phyloP scores from a whole-genome alignment of 2,113 vertebrate genomes.

The Melanocharis versteri region DNA sequence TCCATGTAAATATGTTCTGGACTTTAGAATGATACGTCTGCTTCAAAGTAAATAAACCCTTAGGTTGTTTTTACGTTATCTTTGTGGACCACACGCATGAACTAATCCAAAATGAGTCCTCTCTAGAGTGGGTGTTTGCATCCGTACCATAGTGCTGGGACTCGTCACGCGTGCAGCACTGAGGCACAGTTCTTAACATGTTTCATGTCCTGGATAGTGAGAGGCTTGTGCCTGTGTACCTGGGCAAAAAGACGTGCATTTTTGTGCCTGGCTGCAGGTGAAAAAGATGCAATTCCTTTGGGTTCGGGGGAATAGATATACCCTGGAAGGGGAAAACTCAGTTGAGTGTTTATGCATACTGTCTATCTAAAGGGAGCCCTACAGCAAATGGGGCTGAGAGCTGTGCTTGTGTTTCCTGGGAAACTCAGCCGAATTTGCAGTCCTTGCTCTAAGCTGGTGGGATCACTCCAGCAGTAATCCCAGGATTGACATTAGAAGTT shows the following conservation, averaged over 20 bases:
- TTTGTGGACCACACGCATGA: not conserved
- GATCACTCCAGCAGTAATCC: not conserved
- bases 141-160: not conserved
- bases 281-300: not conserved
- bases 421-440: not conserved
- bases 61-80: not conserved
- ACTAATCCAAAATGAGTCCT: not conserved
- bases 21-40: not conserved
- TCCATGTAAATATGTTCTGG: not conserved
- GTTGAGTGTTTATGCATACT: not conserved
- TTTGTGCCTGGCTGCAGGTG: not conserved
- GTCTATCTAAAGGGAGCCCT: not conserved
- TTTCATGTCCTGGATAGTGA: not conserved
- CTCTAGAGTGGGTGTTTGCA: not conserved
- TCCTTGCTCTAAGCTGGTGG: not conserved
- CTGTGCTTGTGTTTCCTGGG: not conserved
- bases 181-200: not conserved
- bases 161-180: rapidly evolving
- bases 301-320: not conserved
- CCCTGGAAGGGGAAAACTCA: not conserved
- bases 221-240: not conserved
- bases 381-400: not conserved
- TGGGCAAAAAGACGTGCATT: rapidly evolving
- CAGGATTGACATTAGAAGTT: not conserved
- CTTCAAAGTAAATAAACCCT: not conserved